These are phyloP conservation scores for Seira ritae DNA, from an alignment of 2,888 invertebrate species.

Conservation along the genomic window DNA sequence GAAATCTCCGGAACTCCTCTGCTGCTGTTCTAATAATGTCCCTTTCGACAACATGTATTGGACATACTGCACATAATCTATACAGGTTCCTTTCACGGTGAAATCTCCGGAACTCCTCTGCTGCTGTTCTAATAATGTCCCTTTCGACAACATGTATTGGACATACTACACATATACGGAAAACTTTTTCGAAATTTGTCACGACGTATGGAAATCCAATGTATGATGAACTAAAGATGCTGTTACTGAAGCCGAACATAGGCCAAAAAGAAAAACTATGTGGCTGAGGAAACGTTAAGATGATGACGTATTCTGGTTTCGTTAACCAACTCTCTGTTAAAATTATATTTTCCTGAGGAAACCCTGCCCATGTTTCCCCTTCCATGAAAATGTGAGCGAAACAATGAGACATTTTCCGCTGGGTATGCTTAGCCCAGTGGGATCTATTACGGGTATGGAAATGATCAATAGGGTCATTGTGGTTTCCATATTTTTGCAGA, in stretches of 20 bases:
- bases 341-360: not conserved
- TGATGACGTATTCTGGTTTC: not conserved
- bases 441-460: not conserved
- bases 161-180: not conserved
- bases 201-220: not conserved
- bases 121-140: not conserved
- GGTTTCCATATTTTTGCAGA: no score
- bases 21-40: not conserved
- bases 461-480: not conserved
- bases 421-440: not conserved
- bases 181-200: not conserved
- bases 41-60: not conserved
- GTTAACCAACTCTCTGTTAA: not conserved
- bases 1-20: no score
- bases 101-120: no score
- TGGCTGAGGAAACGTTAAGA: not conserved
- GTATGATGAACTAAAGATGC: not conserved
- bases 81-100: not conserved
- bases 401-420: not conserved
- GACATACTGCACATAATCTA: not conserved
- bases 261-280: not conserved
- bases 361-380: no score
- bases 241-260: not conserved
- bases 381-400: slow-evolving; percentile 1
- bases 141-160: not conserved